Conservation (phyloP, 1,140 invertebrate genomes). For the Halesus radiatus region DNA sequence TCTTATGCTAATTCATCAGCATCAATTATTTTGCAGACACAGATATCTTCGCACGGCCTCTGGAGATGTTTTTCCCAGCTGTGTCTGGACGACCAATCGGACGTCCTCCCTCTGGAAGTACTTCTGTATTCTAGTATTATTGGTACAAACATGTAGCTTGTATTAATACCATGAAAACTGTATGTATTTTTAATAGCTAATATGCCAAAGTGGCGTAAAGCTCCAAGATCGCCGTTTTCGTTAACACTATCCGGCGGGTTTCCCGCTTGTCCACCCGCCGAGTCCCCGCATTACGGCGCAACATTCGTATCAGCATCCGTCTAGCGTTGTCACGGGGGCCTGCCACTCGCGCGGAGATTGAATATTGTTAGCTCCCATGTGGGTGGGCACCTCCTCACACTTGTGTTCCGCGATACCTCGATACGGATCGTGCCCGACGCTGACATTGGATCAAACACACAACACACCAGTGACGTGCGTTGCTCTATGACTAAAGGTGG, state of each 20-base stretch:
- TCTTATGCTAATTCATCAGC: too few species aligned
- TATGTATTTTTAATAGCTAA: too few species aligned
- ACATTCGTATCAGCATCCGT: background rate
- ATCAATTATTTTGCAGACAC: too few species aligned
- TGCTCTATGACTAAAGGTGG: too few species aligned
- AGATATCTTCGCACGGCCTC: too few species aligned
- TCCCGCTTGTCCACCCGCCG: background rate
- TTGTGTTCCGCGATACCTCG: background rate
- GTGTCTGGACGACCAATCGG: too few species aligned
- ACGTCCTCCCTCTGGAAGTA: too few species aligned
- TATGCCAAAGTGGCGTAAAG: background rate
- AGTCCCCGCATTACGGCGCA: background rate
- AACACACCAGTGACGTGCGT: too few species aligned
- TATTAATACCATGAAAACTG: too few species aligned
- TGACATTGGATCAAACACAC: background rate
- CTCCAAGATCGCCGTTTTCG: background rate
- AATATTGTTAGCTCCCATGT: constrained; percentile 1
- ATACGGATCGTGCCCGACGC: background rate
- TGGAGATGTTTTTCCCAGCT: too few species aligned
- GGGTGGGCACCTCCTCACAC: constrained; percentile 13
- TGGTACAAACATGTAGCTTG: too few species aligned
- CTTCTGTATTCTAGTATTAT: too few species aligned
- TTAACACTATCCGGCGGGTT: background rate
- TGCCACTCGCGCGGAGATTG: background rate
- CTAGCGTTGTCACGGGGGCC: background rate